Evolutionary conservation across 1,140 invertebrate genomes (phyloP).

Genomic region (Chelonus insularis): DNA sequence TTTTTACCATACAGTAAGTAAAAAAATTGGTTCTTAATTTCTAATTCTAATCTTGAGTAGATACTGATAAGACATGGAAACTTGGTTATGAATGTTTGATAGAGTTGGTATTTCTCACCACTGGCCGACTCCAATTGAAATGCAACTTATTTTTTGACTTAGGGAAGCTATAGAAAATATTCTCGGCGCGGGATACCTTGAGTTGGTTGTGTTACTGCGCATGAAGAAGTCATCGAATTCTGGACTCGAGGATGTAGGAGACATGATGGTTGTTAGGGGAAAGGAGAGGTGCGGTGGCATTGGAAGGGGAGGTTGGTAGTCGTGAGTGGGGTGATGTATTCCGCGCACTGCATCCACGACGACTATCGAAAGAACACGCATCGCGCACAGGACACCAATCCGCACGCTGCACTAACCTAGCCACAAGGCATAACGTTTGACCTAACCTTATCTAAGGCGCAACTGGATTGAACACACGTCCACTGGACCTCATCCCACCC

Average conservation of each 20-base stretch:
- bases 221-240: conserved; percentile 11
- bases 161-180: too few relatives aligned
- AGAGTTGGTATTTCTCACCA: too few relatives aligned
- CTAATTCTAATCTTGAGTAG: too few relatives aligned
- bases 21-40: too few relatives aligned
- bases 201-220: conserved; percentile 22
- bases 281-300: background rate
- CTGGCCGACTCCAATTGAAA: too few relatives aligned
- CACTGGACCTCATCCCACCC: conserved; percentile 8
- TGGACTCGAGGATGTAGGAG: background rate
- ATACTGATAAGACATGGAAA: too few relatives aligned
- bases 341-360: conserved; percentile 41
- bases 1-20: too few relatives aligned
- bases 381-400: conserved; percentile 29
- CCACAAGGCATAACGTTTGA: conserved; percentile 16
- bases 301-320: background rate
- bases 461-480: background rate
- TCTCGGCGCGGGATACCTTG: conserved; percentile 27
- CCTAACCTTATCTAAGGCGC: conserved; percentile 12
- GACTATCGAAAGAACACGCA: conserved; percentile 43
- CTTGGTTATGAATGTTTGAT: too few relatives aligned
- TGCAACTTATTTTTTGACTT: too few relatives aligned
- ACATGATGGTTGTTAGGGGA: background rate
- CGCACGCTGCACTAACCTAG: conserved; percentile 19
- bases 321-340: conserved; percentile 16